phyloP scores from a whole-genome alignment of 2,797 vertebrate species.

The Anabas testudineus region DNA sequence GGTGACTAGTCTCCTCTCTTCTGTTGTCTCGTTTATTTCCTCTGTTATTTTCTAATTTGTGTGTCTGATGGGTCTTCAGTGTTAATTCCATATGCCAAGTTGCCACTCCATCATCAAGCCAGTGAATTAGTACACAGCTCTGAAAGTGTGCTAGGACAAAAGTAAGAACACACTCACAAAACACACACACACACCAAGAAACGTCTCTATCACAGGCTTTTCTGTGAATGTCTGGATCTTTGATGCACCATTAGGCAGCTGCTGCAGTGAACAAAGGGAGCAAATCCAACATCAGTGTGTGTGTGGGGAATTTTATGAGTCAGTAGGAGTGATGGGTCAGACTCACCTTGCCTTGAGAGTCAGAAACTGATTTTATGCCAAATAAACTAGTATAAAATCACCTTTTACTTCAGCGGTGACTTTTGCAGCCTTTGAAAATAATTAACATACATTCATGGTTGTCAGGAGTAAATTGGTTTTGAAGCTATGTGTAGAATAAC shows the following conservation, averaged over 20 bases:
- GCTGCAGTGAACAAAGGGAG: constrained; percentile 47
- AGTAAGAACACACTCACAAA: neutral
- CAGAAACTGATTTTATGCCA: no score
- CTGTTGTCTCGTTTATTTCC: constrained; percentile 15
- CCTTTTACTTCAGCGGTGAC: no score
- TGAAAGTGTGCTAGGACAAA: no score
- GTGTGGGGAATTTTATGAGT: neutral
- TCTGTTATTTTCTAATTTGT: constrained; percentile 16
- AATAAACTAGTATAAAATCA: no score
- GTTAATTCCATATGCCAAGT: no score
- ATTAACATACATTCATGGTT: no score
- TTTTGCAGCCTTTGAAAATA: no score
- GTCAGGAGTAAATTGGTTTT: neutral
- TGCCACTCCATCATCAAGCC: no score
- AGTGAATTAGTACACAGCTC: no score
- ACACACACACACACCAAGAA: neutral
- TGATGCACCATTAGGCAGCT: constrained; percentile 67
- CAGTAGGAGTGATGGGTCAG: no score
- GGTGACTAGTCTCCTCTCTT: constrained; percentile 6
- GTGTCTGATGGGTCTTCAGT: no score
- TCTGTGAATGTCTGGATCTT: constrained; percentile 46
- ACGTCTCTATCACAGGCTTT: constrained; percentile 31
- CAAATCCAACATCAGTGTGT: neutral
- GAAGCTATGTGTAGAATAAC: neutral
- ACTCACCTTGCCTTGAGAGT: no score